These are phyloP conservation scores for Apocheima hispidaria DNA, from an alignment of 2,888 invertebrate genomes.

Conservation along the genomic window DNA sequence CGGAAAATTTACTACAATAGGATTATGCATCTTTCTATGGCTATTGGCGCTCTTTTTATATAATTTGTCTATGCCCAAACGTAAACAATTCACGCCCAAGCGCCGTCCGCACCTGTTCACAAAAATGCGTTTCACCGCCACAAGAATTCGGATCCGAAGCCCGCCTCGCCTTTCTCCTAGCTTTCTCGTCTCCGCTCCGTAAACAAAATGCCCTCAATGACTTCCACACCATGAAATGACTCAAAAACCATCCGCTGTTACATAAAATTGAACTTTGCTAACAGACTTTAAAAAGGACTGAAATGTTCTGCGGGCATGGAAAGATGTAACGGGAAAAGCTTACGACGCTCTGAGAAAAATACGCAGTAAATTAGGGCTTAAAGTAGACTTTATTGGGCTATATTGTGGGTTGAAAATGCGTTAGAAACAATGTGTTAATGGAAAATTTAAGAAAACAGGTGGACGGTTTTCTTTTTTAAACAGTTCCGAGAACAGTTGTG, in stretches of 20 bases:
- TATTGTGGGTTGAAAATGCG: not conserved
- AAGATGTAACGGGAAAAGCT: conserved; percentile 15
- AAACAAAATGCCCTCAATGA: conserved; percentile 71
- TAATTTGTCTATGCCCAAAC: conserved; percentile 10
- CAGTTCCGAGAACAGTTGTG: conserved; percentile 39
- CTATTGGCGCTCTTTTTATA: not conserved
- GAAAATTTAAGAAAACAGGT: conserved; percentile 54
- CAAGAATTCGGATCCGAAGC: conserved; percentile 72
- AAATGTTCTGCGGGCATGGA: not conserved
- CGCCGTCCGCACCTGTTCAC: conserved; percentile 46
- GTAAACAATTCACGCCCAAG: conserved; percentile 30
- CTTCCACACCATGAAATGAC: conserved; percentile 1
- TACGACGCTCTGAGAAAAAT: conserved; percentile 2
- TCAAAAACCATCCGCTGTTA: not conserved
- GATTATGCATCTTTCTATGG: too few relatives aligned
- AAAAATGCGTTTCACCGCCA: conserved; percentile 70
- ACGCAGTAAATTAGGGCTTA: not conserved
- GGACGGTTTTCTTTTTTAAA: conserved; percentile 62
- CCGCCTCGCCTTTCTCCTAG: conserved; percentile 73
- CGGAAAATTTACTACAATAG: too few relatives aligned
- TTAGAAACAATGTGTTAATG: not conserved
- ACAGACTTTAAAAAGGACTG: not conserved
- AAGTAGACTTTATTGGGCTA: not conserved
- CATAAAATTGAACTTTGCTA: not conserved
- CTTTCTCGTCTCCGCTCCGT: conserved; percentile 72